Evolutionary conservation across 2,113 vertebrate genomes (phyloP), one percentile per base, ranked within the genome.

Genomic region (Eulacestoma nigropectus): DNA sequence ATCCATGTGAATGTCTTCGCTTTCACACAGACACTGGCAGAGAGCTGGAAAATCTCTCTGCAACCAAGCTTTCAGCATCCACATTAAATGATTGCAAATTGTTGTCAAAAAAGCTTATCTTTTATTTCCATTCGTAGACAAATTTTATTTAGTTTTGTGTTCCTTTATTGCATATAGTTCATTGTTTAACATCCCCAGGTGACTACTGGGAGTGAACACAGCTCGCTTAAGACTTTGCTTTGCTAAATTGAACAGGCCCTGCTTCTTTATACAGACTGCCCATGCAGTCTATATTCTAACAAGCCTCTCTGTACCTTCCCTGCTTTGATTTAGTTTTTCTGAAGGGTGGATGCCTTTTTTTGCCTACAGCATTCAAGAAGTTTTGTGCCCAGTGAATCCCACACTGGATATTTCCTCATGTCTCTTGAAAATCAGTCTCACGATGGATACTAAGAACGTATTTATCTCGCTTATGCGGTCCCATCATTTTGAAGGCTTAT

Each of bases 401-500:
- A 1, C 26, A 55, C 39, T 63, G 27, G 33, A 20, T 88, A 44
- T 84, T 97, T 86, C 44, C 8, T 74, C 76, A 20, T 68, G 19
- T 82, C 39, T 60, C 47, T 79, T 90, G 49, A 55, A 95, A 95
- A 81, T 68, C 56, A 63, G 47, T 70, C 56, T 81, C 2, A 2
- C 84, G 89, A 92, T 84, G 49, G 39, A 86, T 91, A 52, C 33
- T 50, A 72, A 87, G 52, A 41, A 27, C 73, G 37, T 87, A 95
- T 92, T 92, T 97, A 64, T 91, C 86, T 82, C 44, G 15, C 63
- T 93, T 87, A 87, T 72, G 20, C 63, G 84, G 42, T 74, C 85
- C 42, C 72, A 96, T 96, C 86, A 95, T 80, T 93, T 84, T 95
- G 89, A 95, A 79, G 69, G 80, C 69, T 95, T 89, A 56, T 56